Base-by-base conservation (phyloP, 2,113 vertebrate genomes). In the Puntigrus tetrazona region DNA sequence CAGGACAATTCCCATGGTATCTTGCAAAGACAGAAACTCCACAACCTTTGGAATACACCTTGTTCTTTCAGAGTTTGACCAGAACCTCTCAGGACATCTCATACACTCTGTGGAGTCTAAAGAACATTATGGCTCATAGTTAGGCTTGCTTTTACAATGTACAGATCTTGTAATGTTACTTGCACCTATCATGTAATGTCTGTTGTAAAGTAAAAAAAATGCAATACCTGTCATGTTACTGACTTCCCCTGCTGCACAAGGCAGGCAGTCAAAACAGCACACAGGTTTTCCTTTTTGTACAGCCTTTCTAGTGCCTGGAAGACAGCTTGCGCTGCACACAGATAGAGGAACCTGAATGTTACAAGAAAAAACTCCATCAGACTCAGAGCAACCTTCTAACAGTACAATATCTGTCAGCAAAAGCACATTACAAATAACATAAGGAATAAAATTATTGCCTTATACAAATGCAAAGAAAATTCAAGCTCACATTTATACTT, bases 261-360 rank as follows among this genome's bases (percentile, higher is more conserved):
- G 84, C 27, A 92, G 75, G 76, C 91, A 92, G 87, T 92, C 89
- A 67, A 90, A 92, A 59, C 90, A 93, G 86, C 91, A 92, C n/a
- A 90, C 78, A 4, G 90, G 88, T 55, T 82, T 90, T 75, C 90
- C 87, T 85, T 91, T 91, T 85, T 91, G 90, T 25, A 78, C 82
- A 36, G 88, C 89, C 82, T 89, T 89, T 47, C 90, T 80, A 43
- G 88, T 87, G 34, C 89, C 92, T 27, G 88, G 83, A 59, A 73
- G 88, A 41, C 91, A 92, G 50, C 76, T 85, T 41, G 18, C 57
- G 86, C 90, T 91, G 63, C 89, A 92, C 59, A 91, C 52, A 74
- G 91, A 92, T 81, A 87, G 83, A 6, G 90, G 89, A 3, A 90
- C 86, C 88, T 90, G 34, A 31, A 85, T 31, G 13, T 9, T 4